These are phyloP conservation scores for Plotosus lineatus DNA, from an alignment of 2,113 vertebrate genomes.

Conservation along the genomic window DNA sequence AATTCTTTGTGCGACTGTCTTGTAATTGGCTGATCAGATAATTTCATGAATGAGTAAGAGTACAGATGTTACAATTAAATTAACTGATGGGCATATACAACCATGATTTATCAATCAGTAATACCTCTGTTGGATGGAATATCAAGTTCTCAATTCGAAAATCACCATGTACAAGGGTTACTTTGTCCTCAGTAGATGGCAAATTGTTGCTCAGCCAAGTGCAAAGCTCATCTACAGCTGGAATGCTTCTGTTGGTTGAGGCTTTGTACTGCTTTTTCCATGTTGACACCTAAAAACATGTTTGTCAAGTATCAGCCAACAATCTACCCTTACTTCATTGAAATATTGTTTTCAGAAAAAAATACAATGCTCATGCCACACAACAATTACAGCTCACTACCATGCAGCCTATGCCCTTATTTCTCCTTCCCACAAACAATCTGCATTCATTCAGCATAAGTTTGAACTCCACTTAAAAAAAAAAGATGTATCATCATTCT, in stretches of 20 bases:
- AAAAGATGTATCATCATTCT: not conserved
- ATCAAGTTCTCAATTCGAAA: constrained; percentile 87
- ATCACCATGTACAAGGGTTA: constrained; percentile 86
- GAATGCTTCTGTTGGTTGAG: constrained; percentile 78
- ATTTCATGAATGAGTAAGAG: not conserved
- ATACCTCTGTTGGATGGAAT: constrained; percentile 90
- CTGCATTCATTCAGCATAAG: not conserved
- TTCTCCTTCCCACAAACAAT: not conserved
- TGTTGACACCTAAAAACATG: constrained; percentile 77
- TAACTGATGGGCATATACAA: not conserved
- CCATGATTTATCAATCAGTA: not conserved
- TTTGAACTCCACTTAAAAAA: not conserved
- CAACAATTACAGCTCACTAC: not conserved
- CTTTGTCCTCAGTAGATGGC: constrained; percentile 78
- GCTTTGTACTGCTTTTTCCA: constrained; percentile 91
- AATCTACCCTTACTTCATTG: not conserved
- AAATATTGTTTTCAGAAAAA: not conserved
- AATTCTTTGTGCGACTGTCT: not conserved
- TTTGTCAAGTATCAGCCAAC: not conserved
- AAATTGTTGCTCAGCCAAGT: constrained; percentile 85
- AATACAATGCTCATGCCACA: not conserved
- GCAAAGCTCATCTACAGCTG: constrained; percentile 81
- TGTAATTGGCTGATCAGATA: not conserved
- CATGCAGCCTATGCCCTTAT: not conserved
- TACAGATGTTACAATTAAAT: not conserved